Evolutionary conservation across 2,113 vertebrate genomes (phyloP).

Genomic region (Pollimyrus isidori): DNA sequence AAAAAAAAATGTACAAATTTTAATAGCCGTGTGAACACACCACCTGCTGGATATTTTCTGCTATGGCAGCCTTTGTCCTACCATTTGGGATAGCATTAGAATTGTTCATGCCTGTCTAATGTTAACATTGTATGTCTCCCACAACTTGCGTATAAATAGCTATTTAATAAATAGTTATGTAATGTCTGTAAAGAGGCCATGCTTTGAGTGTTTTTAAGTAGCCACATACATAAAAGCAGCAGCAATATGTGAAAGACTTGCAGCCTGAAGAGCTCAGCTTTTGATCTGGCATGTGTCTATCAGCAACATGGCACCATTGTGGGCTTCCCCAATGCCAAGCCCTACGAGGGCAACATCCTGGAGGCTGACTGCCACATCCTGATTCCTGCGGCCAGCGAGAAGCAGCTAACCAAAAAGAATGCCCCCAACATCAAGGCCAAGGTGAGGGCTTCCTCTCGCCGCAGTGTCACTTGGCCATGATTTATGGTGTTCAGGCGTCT

Average conservation of each 20-base stretch:
- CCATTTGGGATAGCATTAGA: neutral
- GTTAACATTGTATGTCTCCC: neutral
- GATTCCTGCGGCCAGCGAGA: conserved; percentile 90
- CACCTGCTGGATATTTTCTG: conserved; percentile 19
- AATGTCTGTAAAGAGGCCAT: neutral
- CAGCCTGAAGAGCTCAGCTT: neutral
- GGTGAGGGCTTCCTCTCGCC: conserved; percentile 52
- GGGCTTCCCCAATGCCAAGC: conserved; percentile 78
- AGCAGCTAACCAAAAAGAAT: conserved; percentile 83
- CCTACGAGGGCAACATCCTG: conserved; percentile 80
- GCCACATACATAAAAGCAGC: neutral
- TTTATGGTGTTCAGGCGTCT: neutral
- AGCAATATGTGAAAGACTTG: neutral
- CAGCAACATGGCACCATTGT: conserved; percentile 86
- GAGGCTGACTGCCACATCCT: conserved; percentile 91
- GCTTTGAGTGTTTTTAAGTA: neutral
- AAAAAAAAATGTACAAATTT: neutral
- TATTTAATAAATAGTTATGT: neutral
- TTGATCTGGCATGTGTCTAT: neutral
- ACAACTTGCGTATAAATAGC: neutral
- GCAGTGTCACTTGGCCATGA: neutral
- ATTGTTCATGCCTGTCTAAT: neutral
- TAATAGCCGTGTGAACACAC: neutral
- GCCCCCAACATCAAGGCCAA: conserved; percentile 87
- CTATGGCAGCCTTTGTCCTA: neutral